Percentiles rank a stretch among this genome's conserved stretches.
These are phyloP conservation scores for Camelus dromedarius DNA, from an alignment of 2,113 vertebrate species.

Conservation along the genomic window DNA sequence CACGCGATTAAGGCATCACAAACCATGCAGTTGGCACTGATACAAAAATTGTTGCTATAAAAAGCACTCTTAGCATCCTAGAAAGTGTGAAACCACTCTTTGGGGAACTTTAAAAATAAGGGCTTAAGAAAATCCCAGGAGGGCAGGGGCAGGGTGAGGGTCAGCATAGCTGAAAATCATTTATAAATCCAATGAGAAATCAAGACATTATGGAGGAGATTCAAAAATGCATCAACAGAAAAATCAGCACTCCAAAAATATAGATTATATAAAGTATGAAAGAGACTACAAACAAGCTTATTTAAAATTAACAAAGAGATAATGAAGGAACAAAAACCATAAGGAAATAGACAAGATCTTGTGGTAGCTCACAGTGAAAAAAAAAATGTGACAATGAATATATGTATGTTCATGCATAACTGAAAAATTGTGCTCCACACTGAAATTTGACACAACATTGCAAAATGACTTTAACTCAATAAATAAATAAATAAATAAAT, in stretches of 20 bases:
- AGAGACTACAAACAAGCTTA: not conserved
- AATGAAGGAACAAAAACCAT: not conserved
- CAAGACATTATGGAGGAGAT: not conserved
- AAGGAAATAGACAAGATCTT: too few species aligned
- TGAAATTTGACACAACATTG: too few species aligned
- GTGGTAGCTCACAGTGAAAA: too few species aligned
- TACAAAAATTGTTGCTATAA: not conserved
- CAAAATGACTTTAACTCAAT: too few species aligned
- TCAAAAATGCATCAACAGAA: constrained; percentile 1
- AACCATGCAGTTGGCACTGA: not conserved
- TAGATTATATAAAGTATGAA: not conserved
- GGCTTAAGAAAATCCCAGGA: not conserved
- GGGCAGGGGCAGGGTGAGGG: not conserved
- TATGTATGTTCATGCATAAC: too few species aligned
- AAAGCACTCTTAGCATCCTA: not conserved
- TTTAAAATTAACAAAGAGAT: not conserved
- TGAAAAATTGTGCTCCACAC: too few species aligned
- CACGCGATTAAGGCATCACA: not conserved
- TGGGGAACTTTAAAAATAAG: not conserved
- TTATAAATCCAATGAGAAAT: constrained; percentile 23
- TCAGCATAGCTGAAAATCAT: not conserved
- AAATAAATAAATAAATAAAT: not conserved
- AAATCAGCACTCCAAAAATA: constrained; percentile 9
- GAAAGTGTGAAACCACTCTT: not conserved
- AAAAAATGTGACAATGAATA: too few species aligned